Evolutionary conservation across 2,797 vertebrate species (phyloP), one percentile per base, ranked within the genome.

Genomic region (Galago senegalensis): DNA sequence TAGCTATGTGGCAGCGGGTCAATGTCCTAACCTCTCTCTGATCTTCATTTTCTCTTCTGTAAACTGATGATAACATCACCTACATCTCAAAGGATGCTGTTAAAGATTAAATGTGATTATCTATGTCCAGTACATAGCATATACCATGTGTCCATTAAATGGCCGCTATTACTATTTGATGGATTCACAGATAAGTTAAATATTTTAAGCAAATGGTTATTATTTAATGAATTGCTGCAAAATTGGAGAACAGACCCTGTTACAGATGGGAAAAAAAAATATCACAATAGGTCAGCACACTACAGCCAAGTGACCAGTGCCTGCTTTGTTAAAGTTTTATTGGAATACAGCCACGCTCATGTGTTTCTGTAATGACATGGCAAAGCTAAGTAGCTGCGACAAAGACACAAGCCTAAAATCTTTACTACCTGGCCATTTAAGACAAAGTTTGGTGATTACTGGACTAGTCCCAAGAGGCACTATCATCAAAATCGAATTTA

Each of bases 401-500:
- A 77, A 85, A 58, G n/a, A 83, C 23, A 53, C 6, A 73, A 56
- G 23, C n/a, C 58, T 81, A 40, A 70, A 75, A 34, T 4, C 53
- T 69, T 69, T 49, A 83, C 10, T 46, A n/a, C 18, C 29, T 63
- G 83, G 27, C 20, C 43, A 49, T 93, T 65, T 60, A 87, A 86
- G 81, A 43, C 61, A 94, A 82, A 72, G 65, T 75, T 23, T 75
- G 34, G 56, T 73, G 53, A 75, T 86, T 49, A 21, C 73, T 81
- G 11, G 67, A 27, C 53, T 31, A 93, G 13, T 9, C 25, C 53
- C 89, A 60, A 46, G 43, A 89, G 40, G 17, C 43, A 89, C 6
- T 43, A 82, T 20, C 14, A 91, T 49, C 43, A 91, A 83, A 93
- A 93, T 40, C 58, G 95, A 83, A 87, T 79, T 49, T 87, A 96